These are phyloP conservation scores for Ichneumoninae sp. DNA, from an alignment of 2,888 invertebrate species.

Conservation along the genomic window DNA sequence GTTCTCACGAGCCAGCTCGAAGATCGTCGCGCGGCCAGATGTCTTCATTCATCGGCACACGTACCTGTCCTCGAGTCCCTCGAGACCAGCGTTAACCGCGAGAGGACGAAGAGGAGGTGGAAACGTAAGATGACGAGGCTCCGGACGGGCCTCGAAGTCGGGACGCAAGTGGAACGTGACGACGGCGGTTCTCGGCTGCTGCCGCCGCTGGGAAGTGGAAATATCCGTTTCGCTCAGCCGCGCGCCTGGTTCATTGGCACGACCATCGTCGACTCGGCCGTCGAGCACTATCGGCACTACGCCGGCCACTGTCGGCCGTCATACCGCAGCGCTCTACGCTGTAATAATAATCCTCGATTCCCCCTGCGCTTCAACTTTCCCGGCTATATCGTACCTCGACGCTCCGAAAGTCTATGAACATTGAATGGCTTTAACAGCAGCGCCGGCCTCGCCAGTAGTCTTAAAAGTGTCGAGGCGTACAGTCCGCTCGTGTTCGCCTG, in stretches of 20 bases:
- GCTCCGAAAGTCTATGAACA: slow-evolving; percentile 61
- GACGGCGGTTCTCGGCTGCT: slow-evolving; percentile 49
- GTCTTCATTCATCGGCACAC: not conserved
- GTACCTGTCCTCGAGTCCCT: not conserved
- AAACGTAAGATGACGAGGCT: slow-evolving; percentile 39
- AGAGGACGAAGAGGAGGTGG: slow-evolving; percentile 26
- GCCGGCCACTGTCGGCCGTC: slow-evolving; percentile 5
- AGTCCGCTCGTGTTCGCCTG: slow-evolving; percentile 7
- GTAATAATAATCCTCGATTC: slow-evolving; percentile 55
- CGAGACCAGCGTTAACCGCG: not conserved
- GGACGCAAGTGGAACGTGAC: slow-evolving; percentile 70
- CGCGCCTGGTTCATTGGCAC: slow-evolving; percentile 72
- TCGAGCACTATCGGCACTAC: slow-evolving; percentile 41
- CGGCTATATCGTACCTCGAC: slow-evolving; percentile 12
- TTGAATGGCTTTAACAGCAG: slow-evolving; percentile 40
- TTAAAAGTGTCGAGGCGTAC: slow-evolving; percentile 25
- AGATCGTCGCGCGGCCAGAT: not conserved
- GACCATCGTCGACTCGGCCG: slow-evolving; percentile 59
- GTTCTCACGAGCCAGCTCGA: not conserved
- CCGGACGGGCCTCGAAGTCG: slow-evolving; percentile 31
- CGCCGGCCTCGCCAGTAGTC: slow-evolving; percentile 23
- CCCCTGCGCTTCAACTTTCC: slow-evolving; percentile 54
- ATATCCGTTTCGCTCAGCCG: slow-evolving; percentile 72
- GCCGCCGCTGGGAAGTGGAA: slow-evolving; percentile 63
- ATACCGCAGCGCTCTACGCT: slow-evolving; percentile 1